Conservation (phyloP, 2,888 invertebrate species). For the Drosophila yooni region DNA sequence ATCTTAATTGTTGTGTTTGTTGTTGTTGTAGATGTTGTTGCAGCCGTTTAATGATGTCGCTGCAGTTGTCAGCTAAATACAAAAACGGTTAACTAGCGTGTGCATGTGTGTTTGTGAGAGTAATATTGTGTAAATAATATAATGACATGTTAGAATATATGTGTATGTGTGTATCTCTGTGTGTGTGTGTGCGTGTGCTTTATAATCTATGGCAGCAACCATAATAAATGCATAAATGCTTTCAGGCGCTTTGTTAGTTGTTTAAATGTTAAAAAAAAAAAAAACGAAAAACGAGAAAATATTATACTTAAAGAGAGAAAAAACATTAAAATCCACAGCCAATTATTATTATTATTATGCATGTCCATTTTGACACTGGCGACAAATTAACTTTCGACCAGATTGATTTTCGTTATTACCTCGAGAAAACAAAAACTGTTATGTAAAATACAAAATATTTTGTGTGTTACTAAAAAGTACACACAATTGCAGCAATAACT, state of each 20-base stretch:
- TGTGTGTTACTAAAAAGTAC: constrained; percentile 20
- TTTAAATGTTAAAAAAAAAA: constrained; percentile 53
- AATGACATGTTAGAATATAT: constrained; percentile 28
- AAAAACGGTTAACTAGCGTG: constrained; percentile 52
- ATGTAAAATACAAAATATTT: constrained; percentile 5
- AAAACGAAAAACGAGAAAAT: neutral
- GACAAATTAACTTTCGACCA: constrained; percentile 43
- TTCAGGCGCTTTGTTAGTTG: constrained; percentile 74
- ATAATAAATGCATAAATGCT: constrained; percentile 48
- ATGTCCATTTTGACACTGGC: constrained; percentile 17
- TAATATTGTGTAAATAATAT: constrained; percentile 60
- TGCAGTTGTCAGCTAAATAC: constrained; percentile 61
- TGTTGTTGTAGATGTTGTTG: constrained; percentile 29
- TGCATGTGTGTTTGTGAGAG: constrained; percentile 20
- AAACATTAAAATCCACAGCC: constrained; percentile 48
- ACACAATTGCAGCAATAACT: constrained; percentile 8
- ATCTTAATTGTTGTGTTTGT: constrained; percentile 34
- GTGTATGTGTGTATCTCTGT: constrained; percentile 17
- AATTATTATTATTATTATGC: constrained; percentile 29
- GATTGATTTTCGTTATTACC: constrained; percentile 63
- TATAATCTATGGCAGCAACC: constrained; percentile 43
- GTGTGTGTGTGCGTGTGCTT: constrained; percentile 10
- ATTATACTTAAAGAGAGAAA: constrained; percentile 12
- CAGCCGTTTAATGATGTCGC: constrained; percentile 68
- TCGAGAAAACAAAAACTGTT: constrained; percentile 35